Conservation (phyloP, 2,797 vertebrate species). For the Notoglanidium macrostoma region DNA sequence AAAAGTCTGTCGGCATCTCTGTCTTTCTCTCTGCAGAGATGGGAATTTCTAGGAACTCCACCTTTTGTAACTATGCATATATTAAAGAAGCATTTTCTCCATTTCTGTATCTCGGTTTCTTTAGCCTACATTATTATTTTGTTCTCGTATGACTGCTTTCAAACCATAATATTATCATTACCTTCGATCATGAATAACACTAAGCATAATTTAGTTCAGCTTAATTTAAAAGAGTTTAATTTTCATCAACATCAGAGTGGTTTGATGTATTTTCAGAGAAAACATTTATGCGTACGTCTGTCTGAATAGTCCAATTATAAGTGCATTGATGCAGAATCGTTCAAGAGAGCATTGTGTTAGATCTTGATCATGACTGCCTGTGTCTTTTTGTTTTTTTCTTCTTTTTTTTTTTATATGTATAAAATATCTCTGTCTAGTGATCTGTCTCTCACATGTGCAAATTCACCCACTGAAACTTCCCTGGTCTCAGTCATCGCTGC, state of each 20-base stretch:
- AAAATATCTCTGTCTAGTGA: not conserved
- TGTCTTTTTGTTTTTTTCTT: not conserved
- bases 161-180: not conserved
- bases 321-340: not conserved
- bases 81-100: not conserved
- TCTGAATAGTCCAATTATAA: not conserved
- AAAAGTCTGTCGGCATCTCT: not conserved
- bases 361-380: not conserved
- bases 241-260: not conserved
- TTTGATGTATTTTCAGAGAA: not conserved
- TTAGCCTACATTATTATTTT: not conserved
- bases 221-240: not conserved
- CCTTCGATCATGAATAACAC: not conserved
- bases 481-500: conserved; percentile 42
- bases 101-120: not conserved
- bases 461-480: conserved; percentile 32
- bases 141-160: not conserved
- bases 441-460: conserved; percentile 2
- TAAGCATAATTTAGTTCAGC: not conserved
- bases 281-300: not conserved
- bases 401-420: not conserved
- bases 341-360: not conserved
- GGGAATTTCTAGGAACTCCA: not conserved
- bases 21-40: not conserved
- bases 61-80: not conserved